Conservation (phyloP, 1,140 invertebrate species). For the Drosophila virilis region DNA sequence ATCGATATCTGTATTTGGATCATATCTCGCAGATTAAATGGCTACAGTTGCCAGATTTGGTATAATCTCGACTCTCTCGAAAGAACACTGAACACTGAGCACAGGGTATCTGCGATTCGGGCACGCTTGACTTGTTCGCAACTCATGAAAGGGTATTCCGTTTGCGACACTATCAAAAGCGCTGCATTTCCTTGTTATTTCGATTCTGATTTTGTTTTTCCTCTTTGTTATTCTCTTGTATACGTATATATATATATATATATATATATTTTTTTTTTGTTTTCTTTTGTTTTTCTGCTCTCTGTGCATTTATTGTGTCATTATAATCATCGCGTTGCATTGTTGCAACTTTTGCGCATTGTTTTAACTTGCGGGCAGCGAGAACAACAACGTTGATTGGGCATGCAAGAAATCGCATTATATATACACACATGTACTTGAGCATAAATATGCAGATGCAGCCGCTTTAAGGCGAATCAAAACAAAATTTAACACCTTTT, state of each 20-base stretch:
- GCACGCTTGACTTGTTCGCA: too few relatives aligned
- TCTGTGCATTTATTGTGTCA: conserved; percentile 65
- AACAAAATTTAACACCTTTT: conserved; percentile 1
- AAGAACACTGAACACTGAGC: too few relatives aligned
- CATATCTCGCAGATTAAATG: too few relatives aligned
- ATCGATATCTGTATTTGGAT: too few relatives aligned
- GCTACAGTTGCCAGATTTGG: too few relatives aligned
- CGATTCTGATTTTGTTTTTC: conserved; percentile 1
- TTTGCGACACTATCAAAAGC: neutral
- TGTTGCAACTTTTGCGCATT: conserved; percentile 77
- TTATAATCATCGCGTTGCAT: conserved; percentile 66
- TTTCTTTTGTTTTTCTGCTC: conserved; percentile 20
- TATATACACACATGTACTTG: neutral
- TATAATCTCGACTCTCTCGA: too few relatives aligned
- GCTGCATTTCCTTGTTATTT: conserved; percentile 1
- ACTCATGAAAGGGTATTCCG: neutral
- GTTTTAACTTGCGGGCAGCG: conserved; percentile 40
- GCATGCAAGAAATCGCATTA: conserved; percentile 18
- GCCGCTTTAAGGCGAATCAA: neutral
- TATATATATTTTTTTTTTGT: neutral
- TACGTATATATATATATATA: neutral
- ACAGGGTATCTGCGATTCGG: too few relatives aligned
- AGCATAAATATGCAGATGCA: conserved; percentile 1
- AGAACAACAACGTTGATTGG: conserved; percentile 10
- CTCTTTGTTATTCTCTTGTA: conserved; percentile 5